phyloP scores from a whole-genome alignment of 2,888 invertebrate genomes.

The Pammene aurita region DNA sequence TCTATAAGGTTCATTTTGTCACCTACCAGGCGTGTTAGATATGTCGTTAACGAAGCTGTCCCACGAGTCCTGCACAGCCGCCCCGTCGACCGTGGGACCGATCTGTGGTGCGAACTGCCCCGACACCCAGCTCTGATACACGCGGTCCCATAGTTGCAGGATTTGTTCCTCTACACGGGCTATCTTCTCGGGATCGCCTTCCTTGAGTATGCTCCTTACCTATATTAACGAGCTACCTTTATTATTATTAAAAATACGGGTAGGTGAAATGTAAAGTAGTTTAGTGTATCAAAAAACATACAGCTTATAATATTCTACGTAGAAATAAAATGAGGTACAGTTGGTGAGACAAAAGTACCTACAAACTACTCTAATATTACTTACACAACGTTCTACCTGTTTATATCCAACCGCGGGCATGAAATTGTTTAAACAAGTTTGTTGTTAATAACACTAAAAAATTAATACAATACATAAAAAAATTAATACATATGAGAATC shows the following conservation, averaged over 20 bases:
- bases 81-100: slow-evolving; percentile 89
- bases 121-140: slow-evolving; percentile 96
- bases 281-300: no score
- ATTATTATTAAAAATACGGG: no score
- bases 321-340: no score
- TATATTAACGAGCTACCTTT: slow-evolving; percentile 54
- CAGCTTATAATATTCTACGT: no score
- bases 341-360: no score
- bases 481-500: no score
- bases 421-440: slow-evolving; percentile 2
- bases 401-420: slow-evolving; percentile 46
- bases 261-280: no score
- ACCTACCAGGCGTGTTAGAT: slow-evolving; percentile 88
- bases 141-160: slow-evolving; percentile 95
- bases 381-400: slow-evolving; percentile 53
- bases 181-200: slow-evolving; percentile 91
- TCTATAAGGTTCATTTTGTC: not conserved
- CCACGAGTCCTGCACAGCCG: slow-evolving; percentile 89
- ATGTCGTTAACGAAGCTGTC: slow-evolving; percentile 87
- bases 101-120: slow-evolving; percentile 79
- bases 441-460: not conserved
- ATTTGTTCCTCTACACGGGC: slow-evolving; percentile 93
- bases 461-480: no score
- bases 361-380: slow-evolving; percentile 23
- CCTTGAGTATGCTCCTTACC: slow-evolving; percentile 90